These are phyloP conservation scores for Pempheris klunzingeri DNA, from an alignment of 2,797 vertebrate species.

Conservation along the genomic window DNA sequence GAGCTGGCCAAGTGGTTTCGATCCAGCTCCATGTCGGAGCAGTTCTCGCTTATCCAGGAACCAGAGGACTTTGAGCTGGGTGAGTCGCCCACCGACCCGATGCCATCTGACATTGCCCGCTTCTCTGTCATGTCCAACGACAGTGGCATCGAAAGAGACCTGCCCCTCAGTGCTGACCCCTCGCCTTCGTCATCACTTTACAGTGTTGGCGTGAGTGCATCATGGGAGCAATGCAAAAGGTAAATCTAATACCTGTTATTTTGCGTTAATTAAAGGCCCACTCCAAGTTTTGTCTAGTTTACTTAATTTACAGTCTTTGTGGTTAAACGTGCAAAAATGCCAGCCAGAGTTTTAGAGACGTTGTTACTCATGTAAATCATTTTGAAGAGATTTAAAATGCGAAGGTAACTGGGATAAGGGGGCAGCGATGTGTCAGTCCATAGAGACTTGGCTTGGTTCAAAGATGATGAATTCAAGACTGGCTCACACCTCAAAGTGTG, in stretches of 20 bases:
- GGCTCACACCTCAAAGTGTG: too few species aligned
- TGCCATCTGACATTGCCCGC: constrained; percentile 80
- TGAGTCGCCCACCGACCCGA: constrained; percentile 78
- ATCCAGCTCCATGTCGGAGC: constrained; percentile 74
- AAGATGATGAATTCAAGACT: too few species aligned
- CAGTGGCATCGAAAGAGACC: constrained; percentile 94
- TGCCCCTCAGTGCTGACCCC: constrained; percentile 75
- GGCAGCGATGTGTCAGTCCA: too few species aligned
- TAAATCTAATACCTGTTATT: constrained; percentile 1
- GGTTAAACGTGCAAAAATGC: neutral
- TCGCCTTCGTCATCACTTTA: constrained; percentile 25
- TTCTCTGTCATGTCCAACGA: constrained; percentile 93
- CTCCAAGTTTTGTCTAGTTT: neutral
- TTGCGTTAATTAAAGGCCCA: neutral
- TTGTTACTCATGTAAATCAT: neutral
- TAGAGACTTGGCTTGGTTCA: too few species aligned
- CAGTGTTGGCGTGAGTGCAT: neutral
- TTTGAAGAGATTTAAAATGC: constrained; percentile 1
- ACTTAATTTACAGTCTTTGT: neutral
- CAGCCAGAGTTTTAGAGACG: neutral
- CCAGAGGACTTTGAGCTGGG: constrained; percentile 86
- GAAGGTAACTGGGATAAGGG: too few species aligned
- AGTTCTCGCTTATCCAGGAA: constrained; percentile 81
- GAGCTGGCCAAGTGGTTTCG: constrained; percentile 89
- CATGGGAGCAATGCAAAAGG: constrained; percentile 64